These are phyloP conservation scores for Notolabrus celidotus DNA, from an alignment of 2,797 vertebrate species.

Conservation along the genomic window DNA sequence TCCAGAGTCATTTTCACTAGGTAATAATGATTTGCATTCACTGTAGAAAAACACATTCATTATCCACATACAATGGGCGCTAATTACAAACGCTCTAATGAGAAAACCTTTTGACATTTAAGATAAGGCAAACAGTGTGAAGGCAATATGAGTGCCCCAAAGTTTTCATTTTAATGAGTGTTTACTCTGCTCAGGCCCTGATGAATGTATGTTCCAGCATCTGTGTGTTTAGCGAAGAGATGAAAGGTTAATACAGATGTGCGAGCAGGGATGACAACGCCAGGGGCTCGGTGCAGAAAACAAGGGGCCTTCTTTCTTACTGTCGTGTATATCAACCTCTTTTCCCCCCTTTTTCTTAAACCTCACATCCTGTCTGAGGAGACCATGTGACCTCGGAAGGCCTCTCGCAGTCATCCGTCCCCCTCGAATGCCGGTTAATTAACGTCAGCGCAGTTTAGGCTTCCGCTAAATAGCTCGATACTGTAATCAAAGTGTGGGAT, in stretches of 20 bases:
- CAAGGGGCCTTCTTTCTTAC: constrained; percentile 35
- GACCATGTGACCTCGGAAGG: constrained; percentile 76
- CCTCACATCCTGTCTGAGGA: constrained; percentile 64
- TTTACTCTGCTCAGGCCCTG: constrained; percentile 44
- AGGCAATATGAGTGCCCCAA: neutral
- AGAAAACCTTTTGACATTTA: constrained; percentile 49
- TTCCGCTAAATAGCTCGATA: constrained; percentile 77
- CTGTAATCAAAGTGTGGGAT: constrained; percentile 78
- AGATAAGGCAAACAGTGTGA: constrained; percentile 33
- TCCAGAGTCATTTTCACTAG: constrained; percentile 23
- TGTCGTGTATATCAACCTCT: neutral
- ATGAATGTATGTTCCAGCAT: constrained; percentile 34
- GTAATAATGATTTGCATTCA: constrained; percentile 20
- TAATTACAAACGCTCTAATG: constrained; percentile 54
- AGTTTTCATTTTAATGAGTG: constrained; percentile 44
- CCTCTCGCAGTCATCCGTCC: constrained; percentile 78
- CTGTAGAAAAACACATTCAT: constrained; percentile 39
- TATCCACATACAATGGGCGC: constrained; percentile 29
- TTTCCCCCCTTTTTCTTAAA: constrained; percentile 38
- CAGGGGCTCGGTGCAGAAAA: constrained; percentile 47
- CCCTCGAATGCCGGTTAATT: constrained; percentile 80
- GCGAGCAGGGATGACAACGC: constrained; percentile 67
- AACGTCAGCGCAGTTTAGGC: constrained; percentile 76
- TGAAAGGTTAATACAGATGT: constrained; percentile 79
- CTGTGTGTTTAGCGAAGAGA: constrained; percentile 27